These are phyloP conservation scores for Leptinotarsa rubiginosa DNA, from an alignment of 2,888 invertebrate species.

Conservation along the genomic window DNA sequence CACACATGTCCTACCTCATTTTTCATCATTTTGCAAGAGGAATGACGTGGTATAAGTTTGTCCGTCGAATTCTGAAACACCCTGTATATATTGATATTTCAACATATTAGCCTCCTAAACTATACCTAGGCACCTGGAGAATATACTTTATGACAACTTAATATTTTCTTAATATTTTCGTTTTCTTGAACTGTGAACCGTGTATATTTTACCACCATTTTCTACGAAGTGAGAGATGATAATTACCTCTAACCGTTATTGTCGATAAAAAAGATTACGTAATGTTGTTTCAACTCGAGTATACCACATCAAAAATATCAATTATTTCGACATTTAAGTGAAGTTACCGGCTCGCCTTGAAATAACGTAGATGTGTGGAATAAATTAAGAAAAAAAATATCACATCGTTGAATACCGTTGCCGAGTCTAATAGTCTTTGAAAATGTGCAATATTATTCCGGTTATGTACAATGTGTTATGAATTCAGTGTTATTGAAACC, in stretches of 20 bases:
- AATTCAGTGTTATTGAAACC: not conserved
- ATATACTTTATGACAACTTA: not conserved
- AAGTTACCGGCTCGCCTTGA: constrained; percentile 33
- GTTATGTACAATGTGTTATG: not conserved
- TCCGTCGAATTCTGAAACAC: too few relatives aligned
- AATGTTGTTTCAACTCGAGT: constrained; percentile 4
- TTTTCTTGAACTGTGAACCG: not conserved
- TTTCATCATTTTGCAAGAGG: too few relatives aligned
- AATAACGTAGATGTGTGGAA: constrained; percentile 18
- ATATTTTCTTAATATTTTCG: too few relatives aligned
- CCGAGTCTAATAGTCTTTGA: not conserved
- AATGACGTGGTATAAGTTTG: too few relatives aligned
- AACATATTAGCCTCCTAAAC: not conserved
- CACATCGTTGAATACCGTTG: constrained; percentile 10
- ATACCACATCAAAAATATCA: constrained; percentile 14
- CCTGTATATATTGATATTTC: too few relatives aligned
- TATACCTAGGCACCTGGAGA: not conserved
- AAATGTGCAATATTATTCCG: not conserved
- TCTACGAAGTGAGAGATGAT: not conserved
- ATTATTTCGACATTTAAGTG: constrained; percentile 24
- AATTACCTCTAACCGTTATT: constrained; percentile 14
- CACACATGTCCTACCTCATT: too few relatives aligned
- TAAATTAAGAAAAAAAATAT: constrained; percentile 13
- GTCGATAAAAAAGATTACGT: constrained; percentile 13
- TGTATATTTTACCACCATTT: not conserved